Evolutionary conservation across 2,888 invertebrate genomes (phyloP), one percentile per base, ranked within the genome.

Genomic region (Callosobruchus maculatus): DNA sequence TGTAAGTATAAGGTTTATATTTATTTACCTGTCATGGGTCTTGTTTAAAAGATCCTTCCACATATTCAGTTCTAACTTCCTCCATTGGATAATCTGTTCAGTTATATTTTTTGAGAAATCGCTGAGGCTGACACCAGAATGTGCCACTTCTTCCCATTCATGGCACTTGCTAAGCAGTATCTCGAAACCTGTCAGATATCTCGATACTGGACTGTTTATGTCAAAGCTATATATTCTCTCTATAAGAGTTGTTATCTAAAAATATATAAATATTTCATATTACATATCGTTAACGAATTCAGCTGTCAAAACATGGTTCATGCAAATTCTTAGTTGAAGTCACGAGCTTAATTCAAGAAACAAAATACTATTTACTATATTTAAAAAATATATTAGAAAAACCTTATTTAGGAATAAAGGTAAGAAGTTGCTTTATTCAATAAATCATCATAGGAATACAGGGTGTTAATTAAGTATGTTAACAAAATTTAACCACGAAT

Each of bases 61-160:
- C 82, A 93, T 92, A 74, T 91, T 90, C 80, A 99, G 89, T 85
- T 99, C 98, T 26, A 97, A 85, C 85, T 95, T 95, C 74, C 98
- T 91, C 98, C 98, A 99, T 71, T 92, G 90, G 70, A 98, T 92
- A 71, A 99, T 94, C 83, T 95, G 93, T 76, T 92, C 91, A 0
- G 95, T 94, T 0, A 99, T 89, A 30, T 90, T 90, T 30, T 91
- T 86, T n/a, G 95, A 91, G 75, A 94, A 90, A 0, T 91, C 89
- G 0, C 91, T 90, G 82, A 99, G 88, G 77, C 95, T 95, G 75
- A 98, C 96, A 5, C 93, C 94, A 78, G 91, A 92, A 82, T 96
- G 96, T 0, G 98, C 97, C 80, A 95, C 94, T 81, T 93, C 92
- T 85, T 98, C 96, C 98, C 98, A 98, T 82, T 97, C 94, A 78